A percentile compares a stretch with the other conserved stretches of the same genome.
These are phyloP conservation scores for Heterotis niloticus DNA, from an alignment of 2,113 vertebrate genomes.

Conservation along the genomic window DNA sequence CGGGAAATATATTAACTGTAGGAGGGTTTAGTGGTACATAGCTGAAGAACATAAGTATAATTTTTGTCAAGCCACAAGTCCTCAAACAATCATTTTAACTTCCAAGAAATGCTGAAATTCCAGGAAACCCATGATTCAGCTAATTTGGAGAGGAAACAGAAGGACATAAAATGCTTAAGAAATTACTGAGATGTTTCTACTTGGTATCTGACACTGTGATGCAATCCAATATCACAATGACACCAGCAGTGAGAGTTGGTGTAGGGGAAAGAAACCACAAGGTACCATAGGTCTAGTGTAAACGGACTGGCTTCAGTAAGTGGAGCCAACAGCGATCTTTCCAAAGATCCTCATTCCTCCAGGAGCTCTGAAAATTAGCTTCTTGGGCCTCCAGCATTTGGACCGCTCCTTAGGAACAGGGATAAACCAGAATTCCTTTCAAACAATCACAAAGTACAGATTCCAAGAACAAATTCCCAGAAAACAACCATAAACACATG, in stretches of 20 bases:
- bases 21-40: background rate
- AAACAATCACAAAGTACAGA: too few species aligned
- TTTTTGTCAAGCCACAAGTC: background rate
- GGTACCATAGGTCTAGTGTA: too few species aligned
- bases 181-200: background rate
- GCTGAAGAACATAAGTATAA: background rate
- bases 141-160: background rate
- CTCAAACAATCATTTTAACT: background rate
- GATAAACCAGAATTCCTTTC: too few species aligned
- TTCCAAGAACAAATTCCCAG: too few species aligned
- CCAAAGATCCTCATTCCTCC: background rate
- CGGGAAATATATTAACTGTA: background rate
- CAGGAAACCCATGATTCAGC: background rate
- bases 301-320: too few species aligned
- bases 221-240: background rate
- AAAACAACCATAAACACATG: too few species aligned
- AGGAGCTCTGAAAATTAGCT: background rate
- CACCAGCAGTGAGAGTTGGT: too few species aligned
- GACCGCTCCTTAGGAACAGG: too few species aligned
- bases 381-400: background rate
- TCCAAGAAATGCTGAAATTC: slow-evolving; percentile 6
- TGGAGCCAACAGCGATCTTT: too few species aligned
- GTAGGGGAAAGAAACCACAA: background rate
- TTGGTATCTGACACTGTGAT: background rate
- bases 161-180: background rate